Conservation (phyloP, 2,113 vertebrate species). For the Spea multiplicata region DNA sequence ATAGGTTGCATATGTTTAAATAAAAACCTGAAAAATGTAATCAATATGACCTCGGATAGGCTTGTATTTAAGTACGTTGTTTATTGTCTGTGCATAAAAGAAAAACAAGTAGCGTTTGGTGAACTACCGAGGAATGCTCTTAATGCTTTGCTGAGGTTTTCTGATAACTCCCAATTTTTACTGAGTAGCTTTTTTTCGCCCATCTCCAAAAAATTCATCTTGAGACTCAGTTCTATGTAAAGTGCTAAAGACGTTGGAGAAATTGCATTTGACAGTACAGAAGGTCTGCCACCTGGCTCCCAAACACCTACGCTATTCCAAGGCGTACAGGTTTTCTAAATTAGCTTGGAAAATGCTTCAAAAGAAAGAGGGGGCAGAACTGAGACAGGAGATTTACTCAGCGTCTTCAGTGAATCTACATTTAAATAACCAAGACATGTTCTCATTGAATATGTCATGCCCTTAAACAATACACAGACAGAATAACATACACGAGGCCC, state of each 20-base stretch:
- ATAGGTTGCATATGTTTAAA: constrained; percentile 21
- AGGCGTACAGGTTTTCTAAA: neutral
- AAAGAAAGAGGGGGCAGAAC: no score
- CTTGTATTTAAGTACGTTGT: constrained; percentile 37
- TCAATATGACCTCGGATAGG: constrained; percentile 22
- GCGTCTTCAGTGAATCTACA: no score
- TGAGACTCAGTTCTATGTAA: neutral
- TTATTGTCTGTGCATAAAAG: constrained; percentile 38
- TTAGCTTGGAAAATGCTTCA: neutral
- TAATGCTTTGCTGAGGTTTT: constrained; percentile 23
- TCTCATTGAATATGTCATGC: no score
- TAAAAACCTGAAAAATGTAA: neutral
- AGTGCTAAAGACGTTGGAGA: neutral
- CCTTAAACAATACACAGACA: no score
- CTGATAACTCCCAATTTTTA: constrained; percentile 24
- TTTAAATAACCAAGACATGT: no score
- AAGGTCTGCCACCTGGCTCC: neutral
- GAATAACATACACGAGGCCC: no score
- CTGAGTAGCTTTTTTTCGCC: constrained; percentile 22
- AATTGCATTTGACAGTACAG: neutral
- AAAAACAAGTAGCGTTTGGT: constrained; percentile 33
- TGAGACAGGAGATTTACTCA: no score
- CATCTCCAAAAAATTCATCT: constrained; percentile 7
- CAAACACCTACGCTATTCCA: neutral
- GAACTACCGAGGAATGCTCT: constrained; percentile 28